Conservation (phyloP, 2,888 invertebrate species). For the Platyscelio sp. region DNA sequence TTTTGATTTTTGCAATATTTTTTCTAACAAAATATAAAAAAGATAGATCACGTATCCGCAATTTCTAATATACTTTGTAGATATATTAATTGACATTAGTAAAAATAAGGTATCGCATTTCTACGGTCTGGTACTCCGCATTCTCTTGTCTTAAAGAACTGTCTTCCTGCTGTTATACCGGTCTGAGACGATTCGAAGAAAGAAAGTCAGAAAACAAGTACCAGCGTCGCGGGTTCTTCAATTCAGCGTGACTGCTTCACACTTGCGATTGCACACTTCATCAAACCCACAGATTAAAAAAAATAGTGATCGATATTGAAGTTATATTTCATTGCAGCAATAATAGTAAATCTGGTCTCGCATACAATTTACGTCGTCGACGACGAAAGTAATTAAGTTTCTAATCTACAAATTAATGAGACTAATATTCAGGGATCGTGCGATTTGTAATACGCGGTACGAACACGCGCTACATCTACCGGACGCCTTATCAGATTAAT, state of each 20-base stretch:
- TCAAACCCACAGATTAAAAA: not conserved
- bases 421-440: constrained; percentile 46
- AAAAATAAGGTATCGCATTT: constrained; percentile 14
- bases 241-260: constrained; percentile 51
- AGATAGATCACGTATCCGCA: too few relatives aligned
- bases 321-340: constrained; percentile 11
- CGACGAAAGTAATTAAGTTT: constrained; percentile 57
- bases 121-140: constrained; percentile 27
- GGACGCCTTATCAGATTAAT: constrained; percentile 54
- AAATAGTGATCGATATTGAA: constrained; percentile 5
- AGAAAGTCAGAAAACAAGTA: constrained; percentile 60
- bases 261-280: constrained; percentile 50
- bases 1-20: too few relatives aligned
- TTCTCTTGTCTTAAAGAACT: constrained; percentile 28
- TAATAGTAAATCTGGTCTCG: not conserved
- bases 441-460: constrained; percentile 42
- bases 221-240: constrained; percentile 41
- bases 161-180: constrained; percentile 58
- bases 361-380: constrained; percentile 3
- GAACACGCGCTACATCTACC: constrained; percentile 33
- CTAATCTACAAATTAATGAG: constrained; percentile 65
- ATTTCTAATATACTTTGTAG: too few relatives aligned
- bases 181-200: constrained; percentile 61
- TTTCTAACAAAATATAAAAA: too few relatives aligned
- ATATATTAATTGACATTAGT: constrained; percentile 49